These are phyloP conservation scores for Loxodonta africana DNA, from an alignment of 2,113 vertebrate genomes.

Conservation along the genomic window DNA sequence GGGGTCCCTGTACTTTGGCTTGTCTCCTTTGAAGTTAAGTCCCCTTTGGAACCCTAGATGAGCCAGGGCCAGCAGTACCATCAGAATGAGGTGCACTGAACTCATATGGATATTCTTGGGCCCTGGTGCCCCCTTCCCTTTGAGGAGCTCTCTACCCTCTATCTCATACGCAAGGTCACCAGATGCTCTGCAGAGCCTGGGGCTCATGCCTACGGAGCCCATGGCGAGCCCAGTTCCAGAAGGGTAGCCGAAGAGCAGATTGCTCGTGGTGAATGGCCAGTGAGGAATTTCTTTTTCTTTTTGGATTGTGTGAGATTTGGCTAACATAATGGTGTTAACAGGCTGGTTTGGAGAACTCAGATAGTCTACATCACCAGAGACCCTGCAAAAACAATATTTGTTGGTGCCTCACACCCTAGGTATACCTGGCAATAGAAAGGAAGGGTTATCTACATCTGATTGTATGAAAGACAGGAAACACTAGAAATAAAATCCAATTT, in stretches of 20 bases:
- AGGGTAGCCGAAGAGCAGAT: not conserved
- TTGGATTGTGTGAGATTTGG: not conserved
- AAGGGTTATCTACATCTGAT: not conserved
- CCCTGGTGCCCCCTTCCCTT: not conserved
- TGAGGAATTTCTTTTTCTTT: not conserved
- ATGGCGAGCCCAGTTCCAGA: not conserved
- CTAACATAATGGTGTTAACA: not conserved
- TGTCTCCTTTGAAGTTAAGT: not conserved
- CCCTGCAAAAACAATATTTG: not conserved
- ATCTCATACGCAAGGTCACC: not conserved
- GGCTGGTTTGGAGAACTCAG: not conserved
- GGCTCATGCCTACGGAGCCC: not conserved
- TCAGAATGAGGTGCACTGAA: not conserved
- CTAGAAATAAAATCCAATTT: not conserved
- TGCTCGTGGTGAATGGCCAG: not conserved
- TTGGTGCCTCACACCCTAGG: not conserved
- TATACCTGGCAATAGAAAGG: not conserved
- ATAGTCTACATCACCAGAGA: not conserved
- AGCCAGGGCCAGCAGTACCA: not conserved
- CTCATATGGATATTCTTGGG: not conserved
- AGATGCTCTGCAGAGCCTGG: not conserved
- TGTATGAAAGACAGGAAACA: constrained; percentile 42
- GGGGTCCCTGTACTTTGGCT: not conserved
- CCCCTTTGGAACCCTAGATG: not conserved
- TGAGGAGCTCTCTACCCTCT: fast-evolving